Conservation (phyloP, 2,113 vertebrate genomes). For the Rana temporaria region DNA sequence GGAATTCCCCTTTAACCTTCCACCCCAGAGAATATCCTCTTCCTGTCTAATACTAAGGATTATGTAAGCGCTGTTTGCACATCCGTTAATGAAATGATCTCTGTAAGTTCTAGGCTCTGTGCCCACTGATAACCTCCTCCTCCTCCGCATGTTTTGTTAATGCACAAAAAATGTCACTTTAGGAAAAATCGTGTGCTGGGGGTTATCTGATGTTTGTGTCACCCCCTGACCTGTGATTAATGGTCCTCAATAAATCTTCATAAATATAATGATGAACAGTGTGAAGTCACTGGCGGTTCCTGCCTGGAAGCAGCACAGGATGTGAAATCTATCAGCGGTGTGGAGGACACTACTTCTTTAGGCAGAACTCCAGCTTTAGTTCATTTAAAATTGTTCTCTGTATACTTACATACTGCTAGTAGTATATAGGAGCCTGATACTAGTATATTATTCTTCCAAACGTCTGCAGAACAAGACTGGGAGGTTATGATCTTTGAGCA, state of each 20-base stretch:
- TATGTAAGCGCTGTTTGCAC: not conserved
- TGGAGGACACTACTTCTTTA: not conserved
- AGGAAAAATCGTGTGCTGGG: not conserved
- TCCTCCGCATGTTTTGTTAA: not conserved
- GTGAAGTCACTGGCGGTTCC: constrained; percentile 20
- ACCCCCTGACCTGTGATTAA: constrained; percentile 27
- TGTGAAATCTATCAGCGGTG: not conserved
- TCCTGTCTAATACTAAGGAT: not conserved
- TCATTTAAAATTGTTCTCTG: too few species aligned
- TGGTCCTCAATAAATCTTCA: constrained; percentile 38
- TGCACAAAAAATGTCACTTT: constrained; percentile 21
- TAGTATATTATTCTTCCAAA: too few species aligned
- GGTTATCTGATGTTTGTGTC: constrained; percentile 47
- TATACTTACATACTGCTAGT: too few species aligned
- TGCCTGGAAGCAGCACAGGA: constrained; percentile 13
- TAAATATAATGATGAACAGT: constrained; percentile 35
- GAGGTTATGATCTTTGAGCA: too few species aligned
- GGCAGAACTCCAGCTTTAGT: too few species aligned
- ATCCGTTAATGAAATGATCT: not conserved
- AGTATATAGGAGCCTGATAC: too few species aligned
- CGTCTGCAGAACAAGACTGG: too few species aligned
- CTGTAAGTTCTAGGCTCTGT: not conserved
- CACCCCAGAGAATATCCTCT: not conserved
- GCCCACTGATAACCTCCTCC: constrained; percentile 26
- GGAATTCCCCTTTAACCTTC: too few species aligned